A percentile compares a stretch with the other conserved stretches of the same genome.
These are phyloP conservation scores for Muricea muricata DNA, from an alignment of 92 coral and sea anemone genomes.

Conservation along the genomic window DNA sequence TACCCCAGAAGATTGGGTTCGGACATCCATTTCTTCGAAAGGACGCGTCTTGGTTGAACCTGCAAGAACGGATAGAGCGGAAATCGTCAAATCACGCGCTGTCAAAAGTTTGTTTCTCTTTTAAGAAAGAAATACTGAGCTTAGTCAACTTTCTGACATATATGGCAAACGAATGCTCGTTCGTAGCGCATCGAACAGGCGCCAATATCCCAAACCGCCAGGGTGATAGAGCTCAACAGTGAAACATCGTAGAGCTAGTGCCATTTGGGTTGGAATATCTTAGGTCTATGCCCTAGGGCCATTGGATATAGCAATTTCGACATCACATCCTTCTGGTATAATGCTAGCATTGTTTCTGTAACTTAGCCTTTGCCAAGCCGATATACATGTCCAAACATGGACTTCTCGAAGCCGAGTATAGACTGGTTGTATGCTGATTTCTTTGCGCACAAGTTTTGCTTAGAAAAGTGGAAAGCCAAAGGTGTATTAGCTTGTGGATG, in stretches of 20 bases:
- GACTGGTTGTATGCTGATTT: too few relatives aligned
- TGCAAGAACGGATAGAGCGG: background rate
- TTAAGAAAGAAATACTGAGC: background rate
- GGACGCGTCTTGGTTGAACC: background rate
- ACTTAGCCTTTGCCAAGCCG: background rate
- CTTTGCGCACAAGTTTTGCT: too few relatives aligned
- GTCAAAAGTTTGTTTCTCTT: background rate
- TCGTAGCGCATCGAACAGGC: background rate
- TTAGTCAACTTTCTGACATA: background rate
- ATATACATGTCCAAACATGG: background rate
- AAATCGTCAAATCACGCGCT: background rate
- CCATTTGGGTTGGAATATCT: background rate
- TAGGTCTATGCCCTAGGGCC: background rate
- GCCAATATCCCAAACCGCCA: constrained; percentile 56
- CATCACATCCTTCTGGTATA: background rate
- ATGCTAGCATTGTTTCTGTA: background rate
- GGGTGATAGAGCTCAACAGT: constrained; percentile 68
- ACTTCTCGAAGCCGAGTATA: background rate
- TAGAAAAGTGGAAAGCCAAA: too few relatives aligned
- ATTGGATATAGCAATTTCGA: background rate
- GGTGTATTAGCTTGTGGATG: too few relatives aligned
- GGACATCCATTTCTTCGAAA: constrained; percentile 21
- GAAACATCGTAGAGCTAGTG: background rate
- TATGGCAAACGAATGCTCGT: too few relatives aligned
- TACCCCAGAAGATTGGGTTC: constrained; percentile 32